These are phyloP conservation scores for Oxystoma pomonae DNA, from an alignment of 2,888 invertebrate species.

Conservation along the genomic window DNA sequence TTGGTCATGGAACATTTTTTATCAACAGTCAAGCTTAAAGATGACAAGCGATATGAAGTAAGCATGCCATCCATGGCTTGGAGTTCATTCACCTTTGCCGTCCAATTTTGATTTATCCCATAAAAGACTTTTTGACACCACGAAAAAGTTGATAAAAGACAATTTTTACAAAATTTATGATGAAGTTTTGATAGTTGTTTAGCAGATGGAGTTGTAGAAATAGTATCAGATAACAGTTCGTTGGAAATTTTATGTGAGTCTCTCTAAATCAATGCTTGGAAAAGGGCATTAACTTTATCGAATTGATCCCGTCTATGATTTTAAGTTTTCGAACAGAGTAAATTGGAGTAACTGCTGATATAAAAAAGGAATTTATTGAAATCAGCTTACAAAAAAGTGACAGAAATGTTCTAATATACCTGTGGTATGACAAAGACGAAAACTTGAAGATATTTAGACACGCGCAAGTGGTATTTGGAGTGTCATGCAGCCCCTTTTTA, in stretches of 20 bases:
- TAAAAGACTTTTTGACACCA: no score
- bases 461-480: slow-evolving; percentile 16
- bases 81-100: no score
- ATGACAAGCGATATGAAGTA: no score
- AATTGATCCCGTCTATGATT: slow-evolving; percentile 17
- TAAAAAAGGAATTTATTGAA: slow-evolving; percentile 36
- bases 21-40: no score
- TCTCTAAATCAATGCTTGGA: slow-evolving; percentile 31
- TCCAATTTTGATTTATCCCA: no score
- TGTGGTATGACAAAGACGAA: slow-evolving; percentile 26
- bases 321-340: slow-evolving; percentile 26
- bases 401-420: slow-evolving; percentile 31
- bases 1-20: no score
- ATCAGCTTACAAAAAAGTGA: slow-evolving; percentile 29
- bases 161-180: no score
- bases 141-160: slow-evolving; percentile 7
- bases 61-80: no score
- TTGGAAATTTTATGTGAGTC: slow-evolving; percentile 13
- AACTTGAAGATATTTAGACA: slow-evolving; percentile 18
- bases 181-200: slow-evolving; percentile 19
- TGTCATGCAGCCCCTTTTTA: slow-evolving; percentile 22
- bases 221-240: slow-evolving; percentile 8
- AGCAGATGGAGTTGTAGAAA: slow-evolving; percentile 15
- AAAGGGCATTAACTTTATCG: slow-evolving; percentile 23
- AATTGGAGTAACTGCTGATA: slow-evolving; percentile 31